Conservation (phyloP, 2,113 vertebrate species). For the Pholis gunnellus region DNA sequence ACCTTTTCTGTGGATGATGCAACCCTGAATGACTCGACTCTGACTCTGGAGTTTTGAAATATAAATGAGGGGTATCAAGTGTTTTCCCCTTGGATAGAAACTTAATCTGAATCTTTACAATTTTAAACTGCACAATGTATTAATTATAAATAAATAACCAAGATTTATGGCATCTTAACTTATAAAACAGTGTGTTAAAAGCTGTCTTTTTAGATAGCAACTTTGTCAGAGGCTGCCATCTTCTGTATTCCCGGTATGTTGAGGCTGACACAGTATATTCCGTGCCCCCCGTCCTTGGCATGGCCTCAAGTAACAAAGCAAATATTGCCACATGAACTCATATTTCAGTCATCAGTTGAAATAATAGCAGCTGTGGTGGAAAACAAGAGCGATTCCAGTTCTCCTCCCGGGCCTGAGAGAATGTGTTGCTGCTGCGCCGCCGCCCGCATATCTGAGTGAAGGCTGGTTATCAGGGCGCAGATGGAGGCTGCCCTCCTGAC, state of each 20-base stretch:
- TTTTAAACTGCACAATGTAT: not conserved
- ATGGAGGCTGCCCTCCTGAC: conserved; percentile 72
- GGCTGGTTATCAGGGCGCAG: conserved; percentile 61
- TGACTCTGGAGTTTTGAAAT: conserved; percentile 11
- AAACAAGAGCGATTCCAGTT: conserved; percentile 70
- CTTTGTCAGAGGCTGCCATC: not conserved
- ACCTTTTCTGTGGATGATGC: not conserved
- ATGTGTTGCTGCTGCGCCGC: conserved; percentile 45
- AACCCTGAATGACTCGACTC: not conserved
- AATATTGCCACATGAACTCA: conserved; percentile 54
- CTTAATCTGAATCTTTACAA: not conserved
- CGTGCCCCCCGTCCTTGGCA: conserved; percentile 28
- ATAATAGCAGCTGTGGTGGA: conserved; percentile 60
- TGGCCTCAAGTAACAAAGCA: conserved; percentile 55
- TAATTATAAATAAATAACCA: not conserved
- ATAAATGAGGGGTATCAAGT: not conserved
- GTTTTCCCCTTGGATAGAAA: not conserved
- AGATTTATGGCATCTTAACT: not conserved
- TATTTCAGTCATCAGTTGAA: conserved; percentile 64
- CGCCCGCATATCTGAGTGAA: conserved; percentile 50
- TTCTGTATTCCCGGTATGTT: conserved; percentile 26
- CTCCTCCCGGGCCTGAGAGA: conserved; percentile 57
- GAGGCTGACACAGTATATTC: conserved; percentile 28
- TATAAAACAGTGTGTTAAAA: not conserved
- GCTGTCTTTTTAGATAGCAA: not conserved